These are phyloP conservation scores for Diachasma alloeum DNA, from an alignment of 1,140 invertebrate genomes.

Conservation along the genomic window DNA sequence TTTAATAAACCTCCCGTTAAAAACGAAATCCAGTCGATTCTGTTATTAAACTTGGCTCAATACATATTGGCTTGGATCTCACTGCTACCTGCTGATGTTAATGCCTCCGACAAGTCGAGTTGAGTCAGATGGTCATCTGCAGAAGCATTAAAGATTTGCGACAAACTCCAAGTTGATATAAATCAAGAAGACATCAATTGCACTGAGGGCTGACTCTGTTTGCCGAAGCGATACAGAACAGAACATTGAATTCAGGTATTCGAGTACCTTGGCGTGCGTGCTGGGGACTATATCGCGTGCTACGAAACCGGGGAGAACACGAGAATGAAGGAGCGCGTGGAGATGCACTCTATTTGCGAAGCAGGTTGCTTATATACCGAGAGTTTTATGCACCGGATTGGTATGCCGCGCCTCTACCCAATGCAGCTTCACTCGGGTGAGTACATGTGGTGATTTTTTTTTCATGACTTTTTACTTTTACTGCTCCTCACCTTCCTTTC, in stretches of 20 bases:
- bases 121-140: background rate
- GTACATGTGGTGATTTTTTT: background rate
- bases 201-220: background rate
- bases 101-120: background rate
- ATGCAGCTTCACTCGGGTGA: constrained; percentile 6
- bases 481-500: background rate
- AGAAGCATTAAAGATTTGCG: background rate
- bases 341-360: constrained; percentile 34
- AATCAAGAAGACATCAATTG: background rate
- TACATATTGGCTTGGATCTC: too few relatives aligned
- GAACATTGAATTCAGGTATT: constrained; percentile 25
- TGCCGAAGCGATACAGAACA: background rate
- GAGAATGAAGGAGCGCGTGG: constrained; percentile 30
- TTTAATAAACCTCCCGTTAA: background rate
- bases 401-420: constrained; percentile 42
- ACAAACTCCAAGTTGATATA: background rate
- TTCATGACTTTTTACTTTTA: background rate
- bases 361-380: constrained; percentile 46
- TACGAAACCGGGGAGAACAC: background rate
- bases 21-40: background rate
- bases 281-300: constrained; percentile 27
- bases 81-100: background rate
- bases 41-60: background rate
- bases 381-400: constrained; percentile 44
- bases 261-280: constrained; percentile 30